Evolutionary conservation across 37 sponge, comb jelly and placozoan genomes (phyloP), one percentile per base, ranked within the genome.

Genomic region (Axinella damicornis): DNA sequence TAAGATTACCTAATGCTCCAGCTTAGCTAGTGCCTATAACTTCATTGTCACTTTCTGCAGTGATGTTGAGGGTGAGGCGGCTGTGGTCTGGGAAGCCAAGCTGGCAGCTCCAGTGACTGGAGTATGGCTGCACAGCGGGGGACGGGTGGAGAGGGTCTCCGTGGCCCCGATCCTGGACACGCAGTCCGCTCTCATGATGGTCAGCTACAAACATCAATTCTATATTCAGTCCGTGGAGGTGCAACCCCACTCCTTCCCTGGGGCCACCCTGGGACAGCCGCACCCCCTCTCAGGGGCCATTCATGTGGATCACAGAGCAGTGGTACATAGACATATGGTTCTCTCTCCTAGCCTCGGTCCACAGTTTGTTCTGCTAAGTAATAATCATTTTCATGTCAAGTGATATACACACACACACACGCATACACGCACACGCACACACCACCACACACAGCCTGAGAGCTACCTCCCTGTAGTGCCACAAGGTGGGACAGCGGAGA

Each of bases 41-140:
- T 69, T 28, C 33, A 30, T 5, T 34, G 9, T 15, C 27, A n/a
- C n/a, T n/a, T n/a, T 46, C 46, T 46, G 46, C 9, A 46, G 46
- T 46, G 46, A 46, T 46, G 46, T 4, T 4, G 46, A 46, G 46
- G 46, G 46, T 12, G 46, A 46, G n/a, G n/a, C n/a, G n/a, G n/a
- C n/a, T 9, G 9, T 46, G 2, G 55, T 73, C 55, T 73, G 74
- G 74, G 28, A 73, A 53, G 56, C 53, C 55, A 19, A 73, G 56
- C 73, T 93, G 46, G 33, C 72, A 36, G 65, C 94, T 32, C 94
- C 94, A 0, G 37, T 93, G 13, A 56, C 71, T 69, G 73, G 69
- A 4, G 64, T 82, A 15, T 93, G 94, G 94, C 36, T 70, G 32
- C 62, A 90, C 22, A 69, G 60, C 18, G 87, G 90, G 16, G 79